Base-by-base conservation (phyloP, 2,113 vertebrate species). In the Cheilinus undulatus region DNA sequence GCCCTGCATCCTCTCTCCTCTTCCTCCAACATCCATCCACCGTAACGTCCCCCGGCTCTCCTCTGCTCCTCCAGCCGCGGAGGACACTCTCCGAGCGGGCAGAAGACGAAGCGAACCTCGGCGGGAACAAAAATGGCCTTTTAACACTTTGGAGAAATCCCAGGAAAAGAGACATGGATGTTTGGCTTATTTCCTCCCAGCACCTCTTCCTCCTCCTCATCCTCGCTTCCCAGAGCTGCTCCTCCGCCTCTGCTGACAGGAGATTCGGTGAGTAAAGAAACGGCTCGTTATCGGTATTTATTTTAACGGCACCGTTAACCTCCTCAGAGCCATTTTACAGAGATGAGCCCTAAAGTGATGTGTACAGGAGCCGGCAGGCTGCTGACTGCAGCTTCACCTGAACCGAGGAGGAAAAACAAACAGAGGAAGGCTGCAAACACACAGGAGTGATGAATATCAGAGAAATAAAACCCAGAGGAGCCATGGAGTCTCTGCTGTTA, bases 231-330 rank as follows among this genome's bases (percentile, higher is more conserved):
- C 70, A 60, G 9, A 61, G 60, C 77, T 62, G 58, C 73, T 43
- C 67, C 69, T 56, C 52, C 63, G 78, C 75, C 8, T 43, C 79
- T 46, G 90, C 89, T 7, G 92, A 94, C 50, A 61, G 74, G 50
- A 91, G 88, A 76, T 79, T 91, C 80, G 93, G 93, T 94, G 84
- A 92, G 92, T 91, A 26, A 53, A 65, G 68, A 11, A 49, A 3
- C 22, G 14, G 42, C 3, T 27, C 17, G 23, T 69, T 51, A 4
- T 76, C 48, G 46, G 10, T 0, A 10, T 30, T 49, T 1, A 26
- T 15, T 23, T 23, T 19, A 28, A 54, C 15, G 53, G 3, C 12
- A 48, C 12, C 32, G 40, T 8, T 50, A 34, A 23, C 23, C 38
- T 34, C 24, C 27, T 52, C 59, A 30, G 53, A 59, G 75, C 71